Base-by-base conservation (phyloP, 2,797 vertebrate species). In the Yasuhikotakia modesta region DNA sequence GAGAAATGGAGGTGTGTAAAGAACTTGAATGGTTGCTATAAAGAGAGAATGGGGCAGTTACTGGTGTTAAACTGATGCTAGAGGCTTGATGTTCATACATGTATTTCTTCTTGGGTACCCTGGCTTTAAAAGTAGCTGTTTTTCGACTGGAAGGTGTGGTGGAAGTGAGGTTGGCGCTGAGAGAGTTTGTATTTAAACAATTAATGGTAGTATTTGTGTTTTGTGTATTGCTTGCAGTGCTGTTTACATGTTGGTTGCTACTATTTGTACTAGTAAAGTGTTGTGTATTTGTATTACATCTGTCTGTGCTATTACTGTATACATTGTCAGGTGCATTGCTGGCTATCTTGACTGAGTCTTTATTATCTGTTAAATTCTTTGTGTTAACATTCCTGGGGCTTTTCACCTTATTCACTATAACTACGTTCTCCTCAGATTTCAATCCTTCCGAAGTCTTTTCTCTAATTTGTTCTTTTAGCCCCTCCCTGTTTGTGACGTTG, bases 101-200 rank as follows among this genome's bases (percentile, higher is more conserved):
- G 77, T 94, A 92, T 83, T 95, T 93, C 78, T 90, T 93, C 85
- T 96, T 96, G 76, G 96, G 96, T 0, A 95, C 89, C 16, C 95
- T 93, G 17, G 95, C 93, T 88, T 97, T 97, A 82, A 97, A 97
- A 0, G 96, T 95, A 86, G 96, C 95, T 0, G 95, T 97, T 90
- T 96, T 96, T 64, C 96, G 92, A 80, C 94, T 97, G 12, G 94
- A 93, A 68, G 89, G 90, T 22, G 92, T 92, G 84, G 85, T 80
- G 35, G 90, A 88, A 82, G 79, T 90, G 85, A 90, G 90, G 81
- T 83, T 90, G 75, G 87, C 71, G 81, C 45, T 73, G 83, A 61
- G 50, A 45, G 81, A 61, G 82, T 81, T 81, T 85, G 79, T 69
- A 86, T 80, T 3, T 53, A 80, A 60, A 86, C 63, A 79, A 79